These are phyloP conservation scores for Xanthia togata DNA, from an alignment of 2,888 invertebrate genomes.

Conservation along the genomic window DNA sequence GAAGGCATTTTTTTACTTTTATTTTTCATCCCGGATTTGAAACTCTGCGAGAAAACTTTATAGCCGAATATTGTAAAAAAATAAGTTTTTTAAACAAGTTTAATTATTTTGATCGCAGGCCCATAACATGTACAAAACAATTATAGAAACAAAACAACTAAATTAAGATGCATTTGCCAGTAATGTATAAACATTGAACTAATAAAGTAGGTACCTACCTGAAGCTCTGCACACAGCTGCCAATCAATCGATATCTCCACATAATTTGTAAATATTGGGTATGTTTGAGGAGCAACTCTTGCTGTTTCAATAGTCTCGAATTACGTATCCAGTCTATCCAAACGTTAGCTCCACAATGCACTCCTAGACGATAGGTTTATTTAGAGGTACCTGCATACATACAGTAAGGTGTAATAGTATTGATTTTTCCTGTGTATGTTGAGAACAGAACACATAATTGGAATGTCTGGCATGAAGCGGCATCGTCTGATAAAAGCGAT, in stretches of 20 bases:
- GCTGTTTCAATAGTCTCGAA: conserved; percentile 19
- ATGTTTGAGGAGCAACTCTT: conserved; percentile 21
- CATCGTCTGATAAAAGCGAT: conserved; percentile 36
- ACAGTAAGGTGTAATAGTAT: conserved; percentile 41
- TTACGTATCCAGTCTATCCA: conserved; percentile 24
- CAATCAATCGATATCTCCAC: conserved; percentile 16
- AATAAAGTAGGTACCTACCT: background rate
- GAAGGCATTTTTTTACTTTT: conserved; percentile 14
- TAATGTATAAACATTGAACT: background rate
- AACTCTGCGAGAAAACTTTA: conserved; percentile 1
- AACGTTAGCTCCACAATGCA: conserved; percentile 37
- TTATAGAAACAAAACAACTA: background rate
- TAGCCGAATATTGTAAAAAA: conserved; percentile 12
- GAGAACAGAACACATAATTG: conserved; percentile 28
- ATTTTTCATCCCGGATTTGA: background rate
- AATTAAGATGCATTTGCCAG: background rate
- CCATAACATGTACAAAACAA: background rate
- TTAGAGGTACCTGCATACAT: conserved; percentile 2
- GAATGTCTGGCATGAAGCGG: conserved; percentile 32
- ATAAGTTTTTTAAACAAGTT: conserved; percentile 6
- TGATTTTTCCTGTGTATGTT: conserved; percentile 45
- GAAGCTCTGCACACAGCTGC: background rate
- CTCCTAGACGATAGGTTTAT: conserved; percentile 41
- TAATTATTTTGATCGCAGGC: background rate
- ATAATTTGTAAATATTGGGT: conserved; percentile 9